A percentile compares a stretch with the other conserved stretches of the same genome.
phyloP scores from a whole-genome alignment of 2,113 vertebrate species.

The Ammodramus savannarum region DNA sequence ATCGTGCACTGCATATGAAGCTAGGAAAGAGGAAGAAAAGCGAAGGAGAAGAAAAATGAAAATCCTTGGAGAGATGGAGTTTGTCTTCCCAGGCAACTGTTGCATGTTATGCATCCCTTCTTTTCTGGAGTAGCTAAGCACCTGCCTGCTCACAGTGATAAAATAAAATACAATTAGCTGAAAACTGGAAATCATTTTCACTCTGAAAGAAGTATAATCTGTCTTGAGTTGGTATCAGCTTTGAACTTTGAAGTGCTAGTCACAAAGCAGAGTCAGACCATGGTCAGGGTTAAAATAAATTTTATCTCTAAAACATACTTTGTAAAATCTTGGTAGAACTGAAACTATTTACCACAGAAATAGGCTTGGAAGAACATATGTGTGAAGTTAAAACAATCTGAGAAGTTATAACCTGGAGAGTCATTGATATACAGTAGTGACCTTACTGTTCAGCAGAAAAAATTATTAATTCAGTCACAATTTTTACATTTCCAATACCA shows the following conservation, averaged over 20 bases:
- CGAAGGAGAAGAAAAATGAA: not conserved
- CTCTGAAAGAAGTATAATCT: not conserved
- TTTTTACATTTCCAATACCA: not conserved
- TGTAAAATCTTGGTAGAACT: not conserved
- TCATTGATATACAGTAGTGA: not conserved
- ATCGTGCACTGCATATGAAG: not conserved
- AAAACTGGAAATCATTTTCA: not conserved
- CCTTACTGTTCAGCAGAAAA: not conserved
- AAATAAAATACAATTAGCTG: not conserved
- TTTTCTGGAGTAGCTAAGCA: not conserved
- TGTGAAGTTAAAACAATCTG: not conserved
- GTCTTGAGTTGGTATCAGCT: not conserved
- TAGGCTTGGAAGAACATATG: not conserved
- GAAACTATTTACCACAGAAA: not conserved
- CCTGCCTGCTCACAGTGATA: not conserved
- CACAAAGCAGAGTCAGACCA: not conserved
- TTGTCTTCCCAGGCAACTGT: not conserved
- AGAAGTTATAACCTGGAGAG: not conserved
- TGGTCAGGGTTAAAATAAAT: not conserved
- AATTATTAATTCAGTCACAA: not conserved
- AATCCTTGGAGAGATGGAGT: not conserved
- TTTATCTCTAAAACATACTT: not conserved
- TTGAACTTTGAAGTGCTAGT: not conserved
- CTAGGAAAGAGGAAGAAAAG: not conserved
- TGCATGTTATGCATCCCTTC: no score